phyloP scores from a whole-genome alignment of 2,113 vertebrate genomes.

The Hylia prasina region DNA sequence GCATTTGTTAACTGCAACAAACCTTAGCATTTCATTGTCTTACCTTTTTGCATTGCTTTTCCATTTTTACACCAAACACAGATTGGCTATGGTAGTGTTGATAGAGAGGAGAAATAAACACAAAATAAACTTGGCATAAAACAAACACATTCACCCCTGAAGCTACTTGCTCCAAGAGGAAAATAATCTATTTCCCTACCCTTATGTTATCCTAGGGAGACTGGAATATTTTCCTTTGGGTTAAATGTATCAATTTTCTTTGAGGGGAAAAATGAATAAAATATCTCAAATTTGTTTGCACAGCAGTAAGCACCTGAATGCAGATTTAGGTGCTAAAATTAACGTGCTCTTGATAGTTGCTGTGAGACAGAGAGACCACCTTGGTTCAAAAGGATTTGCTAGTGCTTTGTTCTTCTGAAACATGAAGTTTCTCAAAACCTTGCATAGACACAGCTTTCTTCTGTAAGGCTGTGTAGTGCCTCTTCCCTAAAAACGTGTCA shows the following conservation, averaged over 20 bases:
- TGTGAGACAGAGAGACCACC: background rate
- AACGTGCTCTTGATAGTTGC: background rate
- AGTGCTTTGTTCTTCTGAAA: background rate
- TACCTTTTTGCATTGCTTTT: background rate
- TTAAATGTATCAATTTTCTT: background rate
- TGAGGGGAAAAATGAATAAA: background rate
- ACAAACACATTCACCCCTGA: background rate
- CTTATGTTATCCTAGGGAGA: background rate
- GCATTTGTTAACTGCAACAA: background rate
- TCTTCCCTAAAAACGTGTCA: background rate
- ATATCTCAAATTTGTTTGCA: background rate
- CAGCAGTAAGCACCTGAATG: background rate
- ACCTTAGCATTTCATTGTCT: background rate
- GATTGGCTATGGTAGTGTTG: background rate
- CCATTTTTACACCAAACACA: background rate
- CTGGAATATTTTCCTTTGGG: background rate
- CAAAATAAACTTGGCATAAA: background rate
- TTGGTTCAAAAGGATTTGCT: background rate
- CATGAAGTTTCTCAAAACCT: background rate
- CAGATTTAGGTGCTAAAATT: background rate
- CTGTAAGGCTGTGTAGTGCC: background rate
- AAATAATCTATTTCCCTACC: background rate
- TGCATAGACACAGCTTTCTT: background rate
- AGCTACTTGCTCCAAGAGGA: background rate
- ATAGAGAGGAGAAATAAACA: background rate